Evolutionary conservation across 2,797 vertebrate genomes (phyloP).

Genomic region (Sebastes matsubarae): DNA sequence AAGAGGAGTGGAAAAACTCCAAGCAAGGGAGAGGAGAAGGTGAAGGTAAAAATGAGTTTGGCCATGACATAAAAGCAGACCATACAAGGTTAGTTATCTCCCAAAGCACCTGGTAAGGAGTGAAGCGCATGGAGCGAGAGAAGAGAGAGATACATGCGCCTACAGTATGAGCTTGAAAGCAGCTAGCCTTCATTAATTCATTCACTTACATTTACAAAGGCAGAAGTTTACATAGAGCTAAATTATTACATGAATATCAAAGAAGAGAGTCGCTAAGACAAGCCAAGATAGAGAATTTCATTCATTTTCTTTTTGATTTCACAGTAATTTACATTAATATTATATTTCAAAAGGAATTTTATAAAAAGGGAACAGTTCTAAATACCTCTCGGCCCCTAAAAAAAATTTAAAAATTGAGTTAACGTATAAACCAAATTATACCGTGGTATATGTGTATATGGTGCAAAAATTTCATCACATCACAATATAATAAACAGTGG

Average conservation of each 20-base stretch:
- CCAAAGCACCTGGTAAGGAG: slow-evolving; percentile 49
- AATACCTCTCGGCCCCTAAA: neutral
- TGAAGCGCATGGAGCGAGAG: neutral
- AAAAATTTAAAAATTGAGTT: neutral
- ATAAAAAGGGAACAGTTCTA: neutral
- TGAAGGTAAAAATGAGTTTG: slow-evolving; percentile 43
- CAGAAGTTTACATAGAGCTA: neutral
- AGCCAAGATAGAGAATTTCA: neutral
- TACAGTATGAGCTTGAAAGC: slow-evolving; percentile 12
- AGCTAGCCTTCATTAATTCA: neutral
- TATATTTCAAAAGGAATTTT: neutral
- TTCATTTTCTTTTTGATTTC: neutral
- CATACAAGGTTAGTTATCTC: slow-evolving; percentile 57
- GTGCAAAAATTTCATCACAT: neutral
- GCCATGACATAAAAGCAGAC: slow-evolving; percentile 36
- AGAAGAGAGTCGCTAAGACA: neutral
- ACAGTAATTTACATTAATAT: neutral
- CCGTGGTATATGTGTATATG: too few relatives aligned
- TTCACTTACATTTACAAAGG: slow-evolving; percentile 9
- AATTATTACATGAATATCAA: neutral
- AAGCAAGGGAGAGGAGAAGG: slow-evolving; percentile 20
- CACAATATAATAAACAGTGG: neutral
- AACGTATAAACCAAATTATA: neutral
- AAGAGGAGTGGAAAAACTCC: slow-evolving; percentile 3
- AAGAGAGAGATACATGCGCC: neutral